Evolutionary conservation across 2,797 vertebrate genomes (phyloP).

Genomic region (Discoglossus pictus): DNA sequence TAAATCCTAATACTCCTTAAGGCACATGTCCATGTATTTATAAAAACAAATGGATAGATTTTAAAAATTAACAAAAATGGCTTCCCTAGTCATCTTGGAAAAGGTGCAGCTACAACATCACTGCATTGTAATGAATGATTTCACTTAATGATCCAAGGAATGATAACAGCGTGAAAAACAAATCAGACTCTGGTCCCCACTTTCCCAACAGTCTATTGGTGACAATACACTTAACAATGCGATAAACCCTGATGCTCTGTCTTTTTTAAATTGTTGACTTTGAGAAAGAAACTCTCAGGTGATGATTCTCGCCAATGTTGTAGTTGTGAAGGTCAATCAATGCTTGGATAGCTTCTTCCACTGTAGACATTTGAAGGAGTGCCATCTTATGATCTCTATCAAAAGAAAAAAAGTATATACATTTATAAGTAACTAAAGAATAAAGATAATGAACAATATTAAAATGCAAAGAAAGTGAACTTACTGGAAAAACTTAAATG

Average conservation of each 20-base stretch:
- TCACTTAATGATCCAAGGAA: conserved; percentile 73
- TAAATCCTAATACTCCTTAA: conserved; percentile 80
- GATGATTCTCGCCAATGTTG: conserved; percentile 94
- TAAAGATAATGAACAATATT: background rate
- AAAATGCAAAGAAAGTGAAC: conserved; percentile 62
- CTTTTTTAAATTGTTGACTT: conserved; percentile 90
- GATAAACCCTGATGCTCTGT: conserved; percentile 64
- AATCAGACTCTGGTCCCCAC: conserved; percentile 81
- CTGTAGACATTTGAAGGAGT: conserved; percentile 93
- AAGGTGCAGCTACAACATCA: conserved; percentile 65
- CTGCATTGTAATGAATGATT: conserved; percentile 61
- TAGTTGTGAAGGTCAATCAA: conserved; percentile 98
- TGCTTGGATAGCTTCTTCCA: conserved; percentile 95
- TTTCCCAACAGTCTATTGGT: conserved; percentile 81
- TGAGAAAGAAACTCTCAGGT: conserved; percentile 96
- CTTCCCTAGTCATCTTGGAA: conserved; percentile 73
- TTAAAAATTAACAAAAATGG: conserved; percentile 71
- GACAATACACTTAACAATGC: conserved; percentile 69
- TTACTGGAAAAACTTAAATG: conserved; percentile 98
- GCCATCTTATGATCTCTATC: conserved; percentile 98
- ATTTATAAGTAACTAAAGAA: conserved; percentile 49
- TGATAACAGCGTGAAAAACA: conserved; percentile 75
- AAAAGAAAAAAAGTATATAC: conserved; percentile 74
- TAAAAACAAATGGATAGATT: conserved; percentile 70
- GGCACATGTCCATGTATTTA: conserved; percentile 89